These are phyloP conservation scores for Drosophila mulleri DNA, from an alignment of 2,888 invertebrate species.

Conservation along the genomic window DNA sequence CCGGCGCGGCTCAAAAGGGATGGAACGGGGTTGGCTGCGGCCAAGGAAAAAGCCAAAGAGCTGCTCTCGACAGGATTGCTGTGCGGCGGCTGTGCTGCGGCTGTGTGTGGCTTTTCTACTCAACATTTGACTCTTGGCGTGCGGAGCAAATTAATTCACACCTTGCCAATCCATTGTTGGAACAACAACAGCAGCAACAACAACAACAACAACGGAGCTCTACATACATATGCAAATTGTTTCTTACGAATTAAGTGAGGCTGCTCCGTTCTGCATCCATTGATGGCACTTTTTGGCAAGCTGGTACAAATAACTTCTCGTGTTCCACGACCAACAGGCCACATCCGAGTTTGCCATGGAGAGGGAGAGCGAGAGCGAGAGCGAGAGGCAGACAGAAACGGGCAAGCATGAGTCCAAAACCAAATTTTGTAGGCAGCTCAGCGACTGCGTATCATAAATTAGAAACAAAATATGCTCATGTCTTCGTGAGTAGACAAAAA, in stretches of 20 bases:
- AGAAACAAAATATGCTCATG: slow-evolving; percentile 81
- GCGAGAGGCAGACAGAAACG: not conserved
- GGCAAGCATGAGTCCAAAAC: slow-evolving; percentile 40
- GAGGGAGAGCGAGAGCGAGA: not conserved
- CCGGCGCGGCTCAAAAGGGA: slow-evolving; percentile 25
- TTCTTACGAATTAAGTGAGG: slow-evolving; percentile 75
- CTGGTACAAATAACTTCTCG: slow-evolving; percentile 58
- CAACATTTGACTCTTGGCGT: slow-evolving; percentile 70
- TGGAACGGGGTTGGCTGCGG: not conserved
- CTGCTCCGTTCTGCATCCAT: not conserved
- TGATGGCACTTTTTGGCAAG: slow-evolving; percentile 53
- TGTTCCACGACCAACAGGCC: slow-evolving; percentile 47
- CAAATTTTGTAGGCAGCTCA: slow-evolving; percentile 79
- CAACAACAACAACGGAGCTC: slow-evolving; percentile 14
- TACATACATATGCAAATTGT: slow-evolving; percentile 81
- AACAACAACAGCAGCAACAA: slow-evolving; percentile 53
- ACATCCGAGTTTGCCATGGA: slow-evolving; percentile 75
- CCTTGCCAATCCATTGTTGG: slow-evolving; percentile 80
- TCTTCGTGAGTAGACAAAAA: slow-evolving; percentile 76
- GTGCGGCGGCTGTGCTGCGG: slow-evolving; percentile 16
- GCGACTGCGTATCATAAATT: slow-evolving; percentile 81
- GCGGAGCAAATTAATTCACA: slow-evolving; percentile 84
- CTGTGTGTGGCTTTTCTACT: slow-evolving; percentile 68
- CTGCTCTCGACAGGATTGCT: slow-evolving; percentile 23
- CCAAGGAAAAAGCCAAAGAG: not conserved